These are phyloP conservation scores for Eucera pruinosa DNA, from an alignment of 2,888 invertebrate genomes.

Conservation along the genomic window DNA sequence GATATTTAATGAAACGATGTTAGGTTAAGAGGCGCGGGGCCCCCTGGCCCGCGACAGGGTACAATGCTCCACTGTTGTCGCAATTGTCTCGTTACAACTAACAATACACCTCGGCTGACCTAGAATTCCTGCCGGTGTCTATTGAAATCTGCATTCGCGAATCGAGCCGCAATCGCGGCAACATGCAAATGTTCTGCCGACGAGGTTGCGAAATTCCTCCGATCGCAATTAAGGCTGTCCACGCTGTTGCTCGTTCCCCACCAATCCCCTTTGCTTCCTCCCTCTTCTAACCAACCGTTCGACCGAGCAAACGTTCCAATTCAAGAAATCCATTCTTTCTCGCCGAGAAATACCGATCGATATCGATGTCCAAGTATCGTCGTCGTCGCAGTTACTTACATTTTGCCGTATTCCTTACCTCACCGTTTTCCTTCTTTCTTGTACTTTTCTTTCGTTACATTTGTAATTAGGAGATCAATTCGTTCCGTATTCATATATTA, in stretches of 20 bases:
- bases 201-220: conserved; percentile 45
- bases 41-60: conserved; percentile 15
- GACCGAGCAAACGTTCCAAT: conserved; percentile 9
- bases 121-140: conserved; percentile 63
- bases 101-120: conserved; percentile 66
- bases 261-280: too few relatives aligned
- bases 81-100: conserved; percentile 66
- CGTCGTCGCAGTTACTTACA: too few relatives aligned
- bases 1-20: conserved; percentile 63
- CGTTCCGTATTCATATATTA: too few relatives aligned
- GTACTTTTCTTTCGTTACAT: too few relatives aligned
- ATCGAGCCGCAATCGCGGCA: conserved; percentile 64
- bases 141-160: conserved; percentile 63
- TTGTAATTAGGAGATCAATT: too few relatives aligned
- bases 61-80: conserved; percentile 58
- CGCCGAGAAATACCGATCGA: conserved; percentile 17
- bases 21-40: conserved; percentile 34
- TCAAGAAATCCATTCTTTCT: conserved; percentile 17
- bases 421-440: too few relatives aligned
- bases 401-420: too few relatives aligned
- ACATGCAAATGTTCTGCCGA: conserved; percentile 53
- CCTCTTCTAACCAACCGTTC: neutral
- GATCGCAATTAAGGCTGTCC: conserved; percentile 53
- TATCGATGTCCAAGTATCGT: conserved; percentile 7
- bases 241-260: conserved; percentile 7